Conservation (phyloP, 2,888 invertebrate genomes). For the Adelphocoris suturalis region DNA sequence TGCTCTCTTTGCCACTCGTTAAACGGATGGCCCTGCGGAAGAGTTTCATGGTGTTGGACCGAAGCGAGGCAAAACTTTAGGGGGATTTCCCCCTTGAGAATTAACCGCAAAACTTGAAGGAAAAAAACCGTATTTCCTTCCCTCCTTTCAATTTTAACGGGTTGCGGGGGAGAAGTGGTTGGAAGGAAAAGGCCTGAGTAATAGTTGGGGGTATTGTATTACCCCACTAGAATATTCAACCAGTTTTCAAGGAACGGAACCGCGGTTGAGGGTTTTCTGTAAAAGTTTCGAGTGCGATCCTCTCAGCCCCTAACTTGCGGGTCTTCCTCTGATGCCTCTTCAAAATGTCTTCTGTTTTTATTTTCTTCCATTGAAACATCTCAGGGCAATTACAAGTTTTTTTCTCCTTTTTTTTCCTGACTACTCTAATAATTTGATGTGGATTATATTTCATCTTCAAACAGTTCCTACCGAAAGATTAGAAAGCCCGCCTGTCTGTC, state of each 20-base stretch:
- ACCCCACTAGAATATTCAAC: slow-evolving; percentile 61
- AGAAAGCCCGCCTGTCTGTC: too few relatives aligned
- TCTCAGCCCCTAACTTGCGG: not conserved
- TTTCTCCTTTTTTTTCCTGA: too few relatives aligned
- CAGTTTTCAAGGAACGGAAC: slow-evolving; percentile 43
- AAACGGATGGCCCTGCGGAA: slow-evolving; percentile 7
- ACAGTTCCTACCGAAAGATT: too few relatives aligned
- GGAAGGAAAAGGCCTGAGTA: slow-evolving; percentile 48
- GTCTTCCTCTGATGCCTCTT: not conserved
- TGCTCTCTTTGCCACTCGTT: not conserved
- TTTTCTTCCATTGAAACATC: not conserved
- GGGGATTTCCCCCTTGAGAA: slow-evolving; percentile 30
- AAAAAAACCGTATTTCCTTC: not conserved
- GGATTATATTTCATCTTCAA: too few relatives aligned
- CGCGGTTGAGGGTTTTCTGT: slow-evolving; percentile 24
- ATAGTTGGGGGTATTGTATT: slow-evolving; percentile 61
- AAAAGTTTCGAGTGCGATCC: slow-evolving; percentile 31
- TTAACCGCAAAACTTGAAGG: slow-evolving; percentile 47
- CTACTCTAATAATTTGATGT: too few relatives aligned
- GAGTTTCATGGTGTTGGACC: slow-evolving; percentile 20
- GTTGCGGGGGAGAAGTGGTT: not conserved
- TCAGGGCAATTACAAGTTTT: not conserved
- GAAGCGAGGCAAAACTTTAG: not conserved
- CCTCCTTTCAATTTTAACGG: slow-evolving; percentile 59
- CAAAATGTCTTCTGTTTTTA: not conserved